Base-by-base conservation (phyloP, 2,113 vertebrate species). In the Pollachius pollachius region DNA sequence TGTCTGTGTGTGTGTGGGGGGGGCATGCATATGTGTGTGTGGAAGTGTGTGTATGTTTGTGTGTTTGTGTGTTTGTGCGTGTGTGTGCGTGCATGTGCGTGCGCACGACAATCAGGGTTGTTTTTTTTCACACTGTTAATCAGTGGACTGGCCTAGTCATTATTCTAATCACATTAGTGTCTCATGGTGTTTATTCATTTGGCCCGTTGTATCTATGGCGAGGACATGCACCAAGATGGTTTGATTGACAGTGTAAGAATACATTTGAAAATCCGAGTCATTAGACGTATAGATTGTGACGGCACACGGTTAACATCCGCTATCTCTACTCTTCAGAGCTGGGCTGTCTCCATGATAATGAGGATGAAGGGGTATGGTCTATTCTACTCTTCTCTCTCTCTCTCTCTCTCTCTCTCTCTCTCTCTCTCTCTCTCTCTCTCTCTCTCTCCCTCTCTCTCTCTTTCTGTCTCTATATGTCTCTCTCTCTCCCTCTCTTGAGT, bases 111-210 rank as follows among this genome's bases (percentile, higher is more conserved):
- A 71, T 69, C 65, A 70, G 54, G 70, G 70, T 69, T 70, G 69
- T 62, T 60, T 69, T 23, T 41, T 82, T 84, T 84, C 87, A 77
- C 79, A 85, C 87, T 89, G 89, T 84, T 89, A 89, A 89, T 88
- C 87, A 84, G 81, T 57, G 25, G 80, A 78, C 81, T 75, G 84
- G 81, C 84, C 76, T 72, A 70, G 82, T 78, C 82, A 87, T 89
- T 84, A 85, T 84, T 87, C 82, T 85, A 85, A 85, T 90, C 82
- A 89, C 85, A 89, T 90, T 87, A 89, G 78, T 84, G 81, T 90
- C 87, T 89, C 78, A 75, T 86, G 83, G 74, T 84, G 81, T 88
- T 86, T 84, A 81, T 82, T 80, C 65, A 61, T 70, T 62, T 68
- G 61, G 64, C 27, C 56, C 41, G 62, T 48, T 16, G 37, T 66